These are phyloP conservation scores for Porphyrio hochstetteri DNA, from an alignment of 2,113 vertebrate genomes.

Conservation along the genomic window DNA sequence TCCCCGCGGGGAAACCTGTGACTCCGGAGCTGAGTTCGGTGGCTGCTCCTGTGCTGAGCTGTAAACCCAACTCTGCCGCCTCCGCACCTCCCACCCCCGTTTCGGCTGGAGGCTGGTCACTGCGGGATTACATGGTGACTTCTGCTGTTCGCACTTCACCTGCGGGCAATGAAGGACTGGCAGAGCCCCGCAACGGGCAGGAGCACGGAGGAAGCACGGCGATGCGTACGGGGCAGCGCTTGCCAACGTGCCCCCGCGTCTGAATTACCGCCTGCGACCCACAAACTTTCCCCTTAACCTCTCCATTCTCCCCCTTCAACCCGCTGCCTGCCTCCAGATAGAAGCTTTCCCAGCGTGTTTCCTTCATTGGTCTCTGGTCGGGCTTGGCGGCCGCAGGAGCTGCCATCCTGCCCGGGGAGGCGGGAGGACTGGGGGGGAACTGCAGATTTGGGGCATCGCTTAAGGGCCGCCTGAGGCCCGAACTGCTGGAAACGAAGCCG, in stretches of 20 bases:
- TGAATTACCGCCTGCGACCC: accelerated
- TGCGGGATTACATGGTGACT: accelerated
- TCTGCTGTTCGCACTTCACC: accelerated
- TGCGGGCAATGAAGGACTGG: accelerated
- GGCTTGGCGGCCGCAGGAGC: background rate
- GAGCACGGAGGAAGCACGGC: accelerated
- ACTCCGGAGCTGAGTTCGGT: background rate
- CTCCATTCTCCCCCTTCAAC: accelerated
- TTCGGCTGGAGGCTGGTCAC: background rate
- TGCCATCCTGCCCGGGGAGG: accelerated
- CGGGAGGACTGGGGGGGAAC: background rate
- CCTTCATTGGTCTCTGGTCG: background rate
- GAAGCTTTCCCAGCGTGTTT: background rate
- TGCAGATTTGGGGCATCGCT: accelerated
- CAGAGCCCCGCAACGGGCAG: background rate
- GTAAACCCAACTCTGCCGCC: background rate
- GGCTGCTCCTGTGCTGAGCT: background rate
- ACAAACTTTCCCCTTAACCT: background rate
- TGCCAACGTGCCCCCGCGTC: accelerated
- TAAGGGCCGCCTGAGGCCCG: background rate
- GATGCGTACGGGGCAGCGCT: accelerated
- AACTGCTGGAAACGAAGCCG: no score
- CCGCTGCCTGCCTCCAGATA: background rate
- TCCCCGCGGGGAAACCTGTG: no score
- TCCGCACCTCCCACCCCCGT: accelerated